Evolutionary conservation across 2,797 vertebrate species (phyloP).

Genomic region (Gadopsis bispinosus): DNA sequence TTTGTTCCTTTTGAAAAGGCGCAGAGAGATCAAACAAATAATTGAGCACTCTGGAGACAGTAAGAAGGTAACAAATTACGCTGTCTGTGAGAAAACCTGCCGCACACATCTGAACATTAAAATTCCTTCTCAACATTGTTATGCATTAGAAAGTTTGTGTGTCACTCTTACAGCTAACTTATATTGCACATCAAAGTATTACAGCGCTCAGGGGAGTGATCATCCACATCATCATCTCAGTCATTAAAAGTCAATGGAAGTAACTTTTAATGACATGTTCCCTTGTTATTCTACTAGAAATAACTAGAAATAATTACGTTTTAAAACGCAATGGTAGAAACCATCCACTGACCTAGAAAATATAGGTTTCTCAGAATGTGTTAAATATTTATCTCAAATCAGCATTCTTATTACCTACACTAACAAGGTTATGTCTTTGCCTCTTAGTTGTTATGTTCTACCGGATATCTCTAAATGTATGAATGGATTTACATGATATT

Average conservation of each 20-base stretch:
- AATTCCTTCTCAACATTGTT: conserved; percentile 38
- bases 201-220: conserved; percentile 52
- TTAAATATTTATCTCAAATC: conserved; percentile 66
- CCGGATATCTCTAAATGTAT: conserved; percentile 45
- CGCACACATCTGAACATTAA: conserved; percentile 24
- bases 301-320: conserved; percentile 59
- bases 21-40: conserved; percentile 57
- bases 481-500: conserved; percentile 59
- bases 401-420: conserved; percentile 35
- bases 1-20: conserved; percentile 58
- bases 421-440: conserved; percentile 43
- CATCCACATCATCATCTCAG: conserved; percentile 58
- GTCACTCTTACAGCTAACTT: conserved; percentile 41
- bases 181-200: conserved; percentile 62
- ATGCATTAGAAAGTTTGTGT: conserved; percentile 47
- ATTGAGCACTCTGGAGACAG: conserved; percentile 35
- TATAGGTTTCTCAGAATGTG: conserved; percentile 37
- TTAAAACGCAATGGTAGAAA: conserved; percentile 58
- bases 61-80: conserved; percentile 51
- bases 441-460: conserved; percentile 32
- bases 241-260: conserved; percentile 78
- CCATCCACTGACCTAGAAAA: conserved; percentile 72
- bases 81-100: conserved; percentile 13
- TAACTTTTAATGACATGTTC: conserved; percentile 75
- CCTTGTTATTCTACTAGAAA: conserved; percentile 68